Base-by-base conservation (phyloP, 2,113 vertebrate genomes). In the Ginglymostoma cirratum region DNA sequence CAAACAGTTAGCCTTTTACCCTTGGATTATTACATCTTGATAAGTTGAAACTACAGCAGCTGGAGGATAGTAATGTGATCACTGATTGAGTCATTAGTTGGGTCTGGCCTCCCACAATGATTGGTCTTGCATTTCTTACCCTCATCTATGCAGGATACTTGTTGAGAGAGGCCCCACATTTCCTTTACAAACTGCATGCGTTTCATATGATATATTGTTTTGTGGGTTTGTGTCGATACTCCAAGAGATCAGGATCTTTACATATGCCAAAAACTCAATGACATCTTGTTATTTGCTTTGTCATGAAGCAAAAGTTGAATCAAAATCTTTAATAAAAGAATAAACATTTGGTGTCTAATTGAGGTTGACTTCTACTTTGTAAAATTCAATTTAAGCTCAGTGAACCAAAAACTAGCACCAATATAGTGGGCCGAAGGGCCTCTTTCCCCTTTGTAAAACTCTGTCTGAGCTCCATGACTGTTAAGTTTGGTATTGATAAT, bases 11-110 rank as follows among this genome's bases (percentile, higher is more conserved):
- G 96, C 96, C 96, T 97, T 97, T 97, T 96, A 97, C 96, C 96
- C 96, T 96, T 94, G 96, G 87, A 70, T 76, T 95, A 96, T 97
- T 97, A 96, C 96, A 97, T 96, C 97, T 61, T 97, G 97, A 96
- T 97, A 97, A 97, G 97, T 97, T 96, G 85, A 97, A 97, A 97
- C 97, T 97, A 97, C 96, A 97, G 42, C 96, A 96, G 96, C 97
- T 96, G 97, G 95, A 97, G 96, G 96, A 97, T 52, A 30, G 67
- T 96, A 97, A 96, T 96, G 96, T 70, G 92, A 97, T 97, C 97
- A 97, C 96, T 97, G 96, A 96, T 61, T 96, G 96, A 96, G 85
- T 97, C 97, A 97, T 97, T 96, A 96, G 94, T 97, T 97, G 96
- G 96, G 96, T 45, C 69, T 96, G 96, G 94, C 96, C 96, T 96